Evolutionary conservation across 2,113 vertebrate genomes (phyloP).

Genomic region (Anser brachyrhynchus): DNA sequence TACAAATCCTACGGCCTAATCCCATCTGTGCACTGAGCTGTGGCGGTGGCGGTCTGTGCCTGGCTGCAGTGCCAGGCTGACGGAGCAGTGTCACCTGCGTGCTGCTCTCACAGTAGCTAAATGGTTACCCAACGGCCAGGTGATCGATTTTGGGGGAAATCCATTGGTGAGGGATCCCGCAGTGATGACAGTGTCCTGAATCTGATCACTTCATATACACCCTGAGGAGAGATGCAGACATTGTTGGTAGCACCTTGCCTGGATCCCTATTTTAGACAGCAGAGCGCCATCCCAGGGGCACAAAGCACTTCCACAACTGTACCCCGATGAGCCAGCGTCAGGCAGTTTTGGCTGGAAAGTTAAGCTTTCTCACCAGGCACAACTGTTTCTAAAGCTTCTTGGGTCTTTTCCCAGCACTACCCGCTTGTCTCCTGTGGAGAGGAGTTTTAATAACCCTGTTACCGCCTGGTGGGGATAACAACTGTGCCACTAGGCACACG

Average conservation of each 20-base stretch:
- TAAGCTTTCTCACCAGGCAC: not conserved
- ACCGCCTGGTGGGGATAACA: not conserved
- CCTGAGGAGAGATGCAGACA: not conserved
- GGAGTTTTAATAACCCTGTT: not conserved
- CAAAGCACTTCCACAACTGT: not conserved
- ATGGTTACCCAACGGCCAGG: fast-evolving
- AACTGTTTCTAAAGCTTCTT: not conserved
- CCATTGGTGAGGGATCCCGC: not conserved
- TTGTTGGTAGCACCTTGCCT: not conserved
- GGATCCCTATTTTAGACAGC: not conserved
- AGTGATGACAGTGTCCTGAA: not conserved
- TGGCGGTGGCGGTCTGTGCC: not conserved
- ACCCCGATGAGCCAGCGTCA: not conserved
- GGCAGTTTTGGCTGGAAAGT: not conserved
- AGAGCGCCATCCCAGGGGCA: not conserved
- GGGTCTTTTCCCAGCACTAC: not conserved
- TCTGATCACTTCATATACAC: not conserved
- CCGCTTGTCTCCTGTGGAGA: not conserved
- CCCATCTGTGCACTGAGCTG: not conserved
- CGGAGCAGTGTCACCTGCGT: fast-evolving
- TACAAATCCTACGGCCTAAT: not conserved
- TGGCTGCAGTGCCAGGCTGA: not conserved
- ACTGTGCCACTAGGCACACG: not conserved
- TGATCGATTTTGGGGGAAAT: not conserved
- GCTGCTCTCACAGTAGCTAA: not conserved